Conservation (phyloP, 2,797 vertebrate species). For the Ceryle rudis region DNA sequence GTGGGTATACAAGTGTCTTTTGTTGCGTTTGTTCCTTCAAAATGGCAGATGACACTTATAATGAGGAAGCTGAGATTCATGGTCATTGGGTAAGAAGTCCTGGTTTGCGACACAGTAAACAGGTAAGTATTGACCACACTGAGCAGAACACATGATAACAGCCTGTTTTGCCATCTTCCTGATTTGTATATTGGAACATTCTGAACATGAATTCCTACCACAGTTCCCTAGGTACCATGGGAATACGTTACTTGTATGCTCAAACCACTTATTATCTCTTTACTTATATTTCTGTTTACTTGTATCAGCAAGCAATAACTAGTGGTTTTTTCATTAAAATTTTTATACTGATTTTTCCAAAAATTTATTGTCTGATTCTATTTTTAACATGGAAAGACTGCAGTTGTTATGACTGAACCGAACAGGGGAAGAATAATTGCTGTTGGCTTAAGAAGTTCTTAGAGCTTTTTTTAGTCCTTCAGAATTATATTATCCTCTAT, state of each 20-base stretch:
- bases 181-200: not conserved
- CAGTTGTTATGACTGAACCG: not conserved
- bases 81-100: not conserved
- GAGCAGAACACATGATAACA: not conserved
- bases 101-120: not conserved
- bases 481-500: not conserved
- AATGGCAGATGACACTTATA: not conserved
- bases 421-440: not conserved
- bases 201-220: not conserved
- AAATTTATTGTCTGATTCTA: not conserved
- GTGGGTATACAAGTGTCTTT: not conserved
- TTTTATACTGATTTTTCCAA: not conserved
- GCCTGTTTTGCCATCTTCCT: not conserved
- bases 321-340: not conserved
- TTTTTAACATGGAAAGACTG: not conserved
- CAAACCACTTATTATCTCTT: not conserved
- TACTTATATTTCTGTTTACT: not conserved
- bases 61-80: not conserved
- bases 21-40: not conserved
- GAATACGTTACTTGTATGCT: not conserved
- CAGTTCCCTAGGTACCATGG: fast-evolving
- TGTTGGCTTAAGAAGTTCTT: not conserved
- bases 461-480: not conserved
- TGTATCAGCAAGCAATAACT: not conserved
- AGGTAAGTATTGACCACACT: not conserved